These are phyloP conservation scores for Agrochola macilenta DNA, from an alignment of 2,888 invertebrate species.

Conservation along the genomic window DNA sequence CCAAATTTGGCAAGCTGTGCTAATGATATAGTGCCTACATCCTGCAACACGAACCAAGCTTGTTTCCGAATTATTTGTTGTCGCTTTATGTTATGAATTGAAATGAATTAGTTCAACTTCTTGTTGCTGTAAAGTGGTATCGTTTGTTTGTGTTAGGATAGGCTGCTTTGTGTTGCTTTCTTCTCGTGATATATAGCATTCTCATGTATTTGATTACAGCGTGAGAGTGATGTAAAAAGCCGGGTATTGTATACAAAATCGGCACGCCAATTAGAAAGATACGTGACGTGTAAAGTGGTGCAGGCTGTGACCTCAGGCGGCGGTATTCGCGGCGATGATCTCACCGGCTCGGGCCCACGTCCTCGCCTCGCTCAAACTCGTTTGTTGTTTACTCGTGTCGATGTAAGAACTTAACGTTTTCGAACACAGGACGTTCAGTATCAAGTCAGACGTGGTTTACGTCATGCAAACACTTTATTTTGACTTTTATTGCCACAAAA, in stretches of 20 bases:
- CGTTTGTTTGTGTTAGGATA: conserved; percentile 47
- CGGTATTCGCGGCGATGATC: conserved; percentile 88
- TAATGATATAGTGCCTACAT: conserved; percentile 40
- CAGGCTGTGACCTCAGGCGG: conserved; percentile 86
- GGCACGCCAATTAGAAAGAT: conserved; percentile 86
- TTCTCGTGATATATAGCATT: conserved; percentile 64
- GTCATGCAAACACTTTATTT: conserved; percentile 75
- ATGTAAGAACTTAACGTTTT: conserved; percentile 84
- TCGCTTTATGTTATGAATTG: conserved; percentile 10
- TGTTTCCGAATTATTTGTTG: conserved; percentile 12
- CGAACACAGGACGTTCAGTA: conserved; percentile 82
- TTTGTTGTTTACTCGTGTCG: conserved; percentile 88
- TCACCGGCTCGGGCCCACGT: conserved; percentile 87
- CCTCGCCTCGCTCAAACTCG: conserved; percentile 87
- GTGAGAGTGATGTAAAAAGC: conserved; percentile 77
- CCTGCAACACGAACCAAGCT: conserved; percentile 18
- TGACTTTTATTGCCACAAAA: conserved; percentile 59
- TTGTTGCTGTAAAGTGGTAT: conserved; percentile 13
- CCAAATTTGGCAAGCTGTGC: conserved; percentile 56
- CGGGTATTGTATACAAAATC: conserved; percentile 81
- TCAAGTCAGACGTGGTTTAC: conserved; percentile 78
- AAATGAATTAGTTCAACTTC: conserved; percentile 10
- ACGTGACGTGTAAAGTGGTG: conserved; percentile 84
- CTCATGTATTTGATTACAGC: conserved; percentile 71
- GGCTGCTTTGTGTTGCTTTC: conserved; percentile 62